Conservation (phyloP, 2,797 vertebrate species). For the Nyctalus aviator region DNA sequence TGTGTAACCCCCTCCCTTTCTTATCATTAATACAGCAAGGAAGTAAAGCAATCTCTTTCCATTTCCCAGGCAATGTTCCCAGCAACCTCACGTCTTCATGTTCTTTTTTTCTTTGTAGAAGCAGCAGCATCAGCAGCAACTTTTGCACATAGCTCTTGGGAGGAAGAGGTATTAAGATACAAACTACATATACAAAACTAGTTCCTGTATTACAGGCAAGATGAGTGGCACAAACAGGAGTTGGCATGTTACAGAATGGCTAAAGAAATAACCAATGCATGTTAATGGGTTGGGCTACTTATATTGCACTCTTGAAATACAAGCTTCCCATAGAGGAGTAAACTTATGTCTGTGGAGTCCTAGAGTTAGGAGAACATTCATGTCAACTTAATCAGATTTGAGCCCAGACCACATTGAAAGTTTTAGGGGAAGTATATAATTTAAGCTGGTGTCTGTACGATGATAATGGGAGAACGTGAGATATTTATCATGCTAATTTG, state of each 20-base stretch:
- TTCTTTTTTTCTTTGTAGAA: neutral
- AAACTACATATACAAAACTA: neutral
- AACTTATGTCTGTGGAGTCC: neutral
- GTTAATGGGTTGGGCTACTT: neutral
- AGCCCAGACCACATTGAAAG: neutral
- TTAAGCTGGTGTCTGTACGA: neutral
- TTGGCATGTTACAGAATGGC: neutral
- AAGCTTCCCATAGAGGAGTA: neutral
- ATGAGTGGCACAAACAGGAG: neutral
- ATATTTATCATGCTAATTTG: neutral
- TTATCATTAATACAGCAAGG: neutral
- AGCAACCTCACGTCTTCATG: neutral
- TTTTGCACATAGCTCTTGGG: neutral
- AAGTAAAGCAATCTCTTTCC: neutral
- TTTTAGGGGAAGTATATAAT: slow-evolving; percentile 7
- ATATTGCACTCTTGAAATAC: neutral
- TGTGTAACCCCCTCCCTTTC: neutral
- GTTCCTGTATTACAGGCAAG: neutral
- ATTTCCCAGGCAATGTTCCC: neutral
- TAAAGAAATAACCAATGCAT: neutral
- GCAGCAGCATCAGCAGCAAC: neutral
- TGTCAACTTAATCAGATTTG: neutral
- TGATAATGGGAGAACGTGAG: neutral
- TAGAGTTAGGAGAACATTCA: neutral
- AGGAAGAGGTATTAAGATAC: neutral